Base-by-base conservation (phyloP, 2,888 invertebrate species). In the Trichacis sp. region DNA sequence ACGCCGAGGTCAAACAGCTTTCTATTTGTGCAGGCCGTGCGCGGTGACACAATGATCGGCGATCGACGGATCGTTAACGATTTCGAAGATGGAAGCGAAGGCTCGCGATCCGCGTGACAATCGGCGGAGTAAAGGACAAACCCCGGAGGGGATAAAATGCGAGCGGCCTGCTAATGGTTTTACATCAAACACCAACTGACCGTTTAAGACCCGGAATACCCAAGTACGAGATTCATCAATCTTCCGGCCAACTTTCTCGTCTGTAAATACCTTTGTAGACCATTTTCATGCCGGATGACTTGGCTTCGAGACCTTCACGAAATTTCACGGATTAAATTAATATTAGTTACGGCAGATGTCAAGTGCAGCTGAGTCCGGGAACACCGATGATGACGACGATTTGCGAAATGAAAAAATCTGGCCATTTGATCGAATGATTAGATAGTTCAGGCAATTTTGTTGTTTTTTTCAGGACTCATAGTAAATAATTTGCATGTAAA, bases 191-290 rank as follows among this genome's bases (percentile, higher is more conserved):
- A 73, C 61, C 68, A 70, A 29, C 73, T 64, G 73, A 74, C 73
- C 78, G 70, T 77, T 79, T 78, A 75, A 71, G 71, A 57, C 61
- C 60, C 50, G 51, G 70, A 70, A 72, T 73, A 71, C 72, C 62
- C 55, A 57, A 36, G 53, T 63, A 52, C 57, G 24, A 49, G 75
- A 70, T 75, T 77, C 78, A 81, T 80, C 76, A 74, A 81, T 81
- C 79, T 81, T 76, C 73, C 70, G 68, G 72, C 66, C 72, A 76
- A 79, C 74, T 73, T 75, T 69, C 73, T 71, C 77, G 69, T 73
- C 75, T 79, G 78, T 81, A 79, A 82, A 82, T 79, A 82, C 69
- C 69, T 69, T 73, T 71, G 6, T 33, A 66, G 54, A 50, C 58
- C 49, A 49, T 64, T 69, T 71, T 59, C 43, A 52, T 29, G 68